These are phyloP conservation scores for Syngnathus typhle DNA, from an alignment of 2,113 vertebrate genomes.

Conservation along the genomic window DNA sequence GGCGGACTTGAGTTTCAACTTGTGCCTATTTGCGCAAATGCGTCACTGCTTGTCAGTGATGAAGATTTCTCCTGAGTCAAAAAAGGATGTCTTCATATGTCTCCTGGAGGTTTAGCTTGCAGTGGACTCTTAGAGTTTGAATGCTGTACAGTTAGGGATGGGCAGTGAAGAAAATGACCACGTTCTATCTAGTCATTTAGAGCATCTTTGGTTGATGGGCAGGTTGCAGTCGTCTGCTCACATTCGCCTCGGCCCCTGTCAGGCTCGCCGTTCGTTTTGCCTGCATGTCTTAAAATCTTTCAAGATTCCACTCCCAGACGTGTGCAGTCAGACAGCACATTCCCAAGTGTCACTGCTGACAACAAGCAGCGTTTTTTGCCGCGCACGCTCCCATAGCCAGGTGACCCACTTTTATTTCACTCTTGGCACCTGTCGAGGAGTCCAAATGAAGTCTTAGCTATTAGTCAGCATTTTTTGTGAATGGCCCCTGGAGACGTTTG, in stretches of 20 bases:
- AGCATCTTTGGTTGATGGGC: constrained; percentile 1
- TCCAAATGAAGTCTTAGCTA: neutral
- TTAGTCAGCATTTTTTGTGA: neutral
- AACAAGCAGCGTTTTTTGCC: neutral
- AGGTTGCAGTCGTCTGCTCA: neutral
- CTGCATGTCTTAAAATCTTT: too few species aligned
- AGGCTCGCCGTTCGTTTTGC: neutral
- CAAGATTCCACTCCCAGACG: constrained; percentile 6
- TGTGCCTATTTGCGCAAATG: neutral
- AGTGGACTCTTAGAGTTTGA: neutral
- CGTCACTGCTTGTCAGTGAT: neutral
- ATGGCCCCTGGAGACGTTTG: neutral
- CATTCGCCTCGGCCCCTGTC: neutral
- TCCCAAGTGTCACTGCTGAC: constrained; percentile 8
- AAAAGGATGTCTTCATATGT: neutral
- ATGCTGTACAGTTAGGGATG: neutral
- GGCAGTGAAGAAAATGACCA: neutral
- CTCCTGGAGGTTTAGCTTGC: neutral
- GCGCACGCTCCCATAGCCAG: neutral
- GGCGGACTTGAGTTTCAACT: neutral
- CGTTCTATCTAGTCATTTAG: constrained; percentile 28
- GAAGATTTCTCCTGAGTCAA: neutral
- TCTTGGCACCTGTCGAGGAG: neutral
- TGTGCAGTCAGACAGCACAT: neutral
- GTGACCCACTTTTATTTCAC: neutral